These are phyloP conservation scores for Palythoa caribaeorum DNA, from an alignment of 92 coral and sea anemone species.

Conservation along the genomic window DNA sequence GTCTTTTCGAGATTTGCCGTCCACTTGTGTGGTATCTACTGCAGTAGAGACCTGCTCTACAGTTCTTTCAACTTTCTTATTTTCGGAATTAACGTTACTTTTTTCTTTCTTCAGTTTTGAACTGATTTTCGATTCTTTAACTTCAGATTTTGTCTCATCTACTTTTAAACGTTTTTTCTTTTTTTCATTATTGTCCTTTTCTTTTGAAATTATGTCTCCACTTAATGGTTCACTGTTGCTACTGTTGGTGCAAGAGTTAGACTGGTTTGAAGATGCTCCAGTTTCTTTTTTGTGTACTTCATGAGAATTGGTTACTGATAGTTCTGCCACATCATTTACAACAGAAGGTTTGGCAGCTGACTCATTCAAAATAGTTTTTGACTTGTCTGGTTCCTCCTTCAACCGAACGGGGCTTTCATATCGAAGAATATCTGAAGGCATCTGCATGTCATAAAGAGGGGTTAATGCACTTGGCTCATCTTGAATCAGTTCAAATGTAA, in stretches of 20 bases:
- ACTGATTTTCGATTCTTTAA: slow-evolving; percentile 45
- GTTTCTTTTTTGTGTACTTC: slow-evolving; percentile 1
- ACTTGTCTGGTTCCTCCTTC: not conserved
- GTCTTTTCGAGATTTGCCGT: slow-evolving; percentile 42
- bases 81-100: slow-evolving; percentile 21
- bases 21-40: slow-evolving; percentile 34
- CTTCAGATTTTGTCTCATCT: slow-evolving; percentile 49
- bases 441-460: slow-evolving; percentile 17
- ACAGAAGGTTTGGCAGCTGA: slow-evolving; percentile 11
- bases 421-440: slow-evolving; percentile 13
- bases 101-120: slow-evolving; percentile 62
- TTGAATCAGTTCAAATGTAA: not conserved
- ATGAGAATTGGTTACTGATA: not conserved
- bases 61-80: slow-evolving; percentile 36
- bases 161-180: slow-evolving; percentile 29
- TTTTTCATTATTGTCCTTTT: slow-evolving; percentile 60
- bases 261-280: not conserved
- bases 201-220: slow-evolving; percentile 40
- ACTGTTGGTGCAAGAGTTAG: slow-evolving; percentile 24
- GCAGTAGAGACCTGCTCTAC: slow-evolving; percentile 51
- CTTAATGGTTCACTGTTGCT: slow-evolving; percentile 10
- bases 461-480: slow-evolving; percentile 7
- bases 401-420: slow-evolving; percentile 18
- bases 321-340: slow-evolving; percentile 32
- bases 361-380: not conserved